A percentile compares a stretch with the other conserved stretches of the same genome.
Evolutionary conservation across 2,113 vertebrate genomes (phyloP).

Genomic region (Oostethus manadensis): DNA sequence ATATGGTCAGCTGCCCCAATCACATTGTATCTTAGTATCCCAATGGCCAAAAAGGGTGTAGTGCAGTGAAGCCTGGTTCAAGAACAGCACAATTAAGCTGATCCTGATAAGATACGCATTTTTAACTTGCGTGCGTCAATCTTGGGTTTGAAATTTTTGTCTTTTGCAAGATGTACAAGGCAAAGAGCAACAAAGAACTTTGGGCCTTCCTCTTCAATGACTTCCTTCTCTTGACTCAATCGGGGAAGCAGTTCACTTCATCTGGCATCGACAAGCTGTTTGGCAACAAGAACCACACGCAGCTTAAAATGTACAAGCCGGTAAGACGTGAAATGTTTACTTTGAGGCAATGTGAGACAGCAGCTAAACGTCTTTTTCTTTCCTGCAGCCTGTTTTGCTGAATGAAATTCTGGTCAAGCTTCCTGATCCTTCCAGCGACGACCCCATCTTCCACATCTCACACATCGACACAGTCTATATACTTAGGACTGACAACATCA

Average conservation of each 20-base stretch:
- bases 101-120: too few species aligned
- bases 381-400: constrained; percentile 85
- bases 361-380: constrained; percentile 1
- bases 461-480: constrained; percentile 93
- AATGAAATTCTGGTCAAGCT: constrained; percentile 94
- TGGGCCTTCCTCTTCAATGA: constrained; percentile 92
- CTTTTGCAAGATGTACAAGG: constrained; percentile 76
- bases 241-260: constrained; percentile 85
- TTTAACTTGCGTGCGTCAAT: neutral
- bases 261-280: constrained; percentile 86
- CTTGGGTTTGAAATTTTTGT: neutral
- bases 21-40: too few species aligned
- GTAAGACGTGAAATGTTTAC: constrained; percentile 65
- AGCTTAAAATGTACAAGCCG: constrained; percentile 94
- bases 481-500: constrained; percentile 88
- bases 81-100: too few species aligned
- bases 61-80: too few species aligned
- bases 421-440: constrained; percentile 91
- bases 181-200: constrained; percentile 93
- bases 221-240: constrained; percentile 90
- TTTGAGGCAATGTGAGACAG: neutral
- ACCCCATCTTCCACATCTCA: constrained; percentile 92
- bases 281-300: constrained; percentile 83
- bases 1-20: too few species aligned
- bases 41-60: too few species aligned